Base-by-base conservation (phyloP, 2,113 vertebrate species). In the Pluvialis apricaria region DNA sequence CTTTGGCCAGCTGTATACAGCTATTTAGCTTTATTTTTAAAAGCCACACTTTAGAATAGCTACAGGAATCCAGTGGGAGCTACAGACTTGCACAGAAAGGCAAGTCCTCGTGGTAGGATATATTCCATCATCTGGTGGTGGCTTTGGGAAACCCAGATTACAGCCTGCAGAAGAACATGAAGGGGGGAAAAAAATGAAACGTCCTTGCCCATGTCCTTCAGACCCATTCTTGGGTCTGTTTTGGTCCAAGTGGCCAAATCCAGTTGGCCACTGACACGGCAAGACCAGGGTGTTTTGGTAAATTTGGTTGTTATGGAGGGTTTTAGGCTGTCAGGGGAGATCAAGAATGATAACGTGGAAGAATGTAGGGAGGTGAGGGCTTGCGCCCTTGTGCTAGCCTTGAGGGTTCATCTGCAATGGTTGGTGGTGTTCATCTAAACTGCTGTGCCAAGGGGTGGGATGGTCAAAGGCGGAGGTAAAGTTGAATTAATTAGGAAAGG, bases 361-460 rank as follows among this genome's bases (percentile, higher is more conserved):
- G 76, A 58, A n/a, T 1, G 6, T 1, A 15, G 21, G 17, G 13
- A 45, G 9, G 6, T 32, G 13, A 6, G 8, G 15, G 4, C 6
- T 72, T 44, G 36, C 2, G 12, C 22, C n/a, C 12, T 31, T 55
- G 44, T 25, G n/a, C 29, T 54, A 4, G 5, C 16, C 17, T 17
- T 24, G 21, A 51, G 25, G 11, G 4, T 31, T 64, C 15, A 11
- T 31, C 52, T 31, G 1, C 24, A 14, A 2, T 6, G 10, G 4
- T 5, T 49, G 32, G 12, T 13, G 68, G 11, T 31, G 31, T 57
- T 65, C 19, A 40, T 32, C 6, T 22, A 5, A 42, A 51, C 6
- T 17, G 18, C 16, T 31, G 11, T 65, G 40, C 38, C 13, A 19
- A 21, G 54, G 34, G 28, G 15, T 49, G 22, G 29, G 21, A 45